phyloP scores from a whole-genome alignment of 2,797 vertebrate species.

The Cichlasoma orientale region DNA sequence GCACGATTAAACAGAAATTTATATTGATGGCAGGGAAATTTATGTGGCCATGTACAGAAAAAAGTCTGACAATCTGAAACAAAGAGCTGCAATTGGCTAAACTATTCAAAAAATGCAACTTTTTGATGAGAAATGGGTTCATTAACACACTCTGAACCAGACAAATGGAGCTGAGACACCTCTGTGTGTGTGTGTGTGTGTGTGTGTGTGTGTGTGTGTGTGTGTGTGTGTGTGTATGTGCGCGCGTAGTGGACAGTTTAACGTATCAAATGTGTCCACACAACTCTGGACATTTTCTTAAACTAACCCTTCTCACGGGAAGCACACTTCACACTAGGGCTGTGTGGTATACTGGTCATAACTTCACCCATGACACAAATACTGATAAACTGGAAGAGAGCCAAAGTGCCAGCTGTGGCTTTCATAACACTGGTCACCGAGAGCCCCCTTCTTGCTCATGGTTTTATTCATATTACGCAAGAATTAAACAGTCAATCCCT shows the following conservation, averaged over 20 bases:
- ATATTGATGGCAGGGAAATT: neutral
- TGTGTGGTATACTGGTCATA: neutral
- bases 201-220: no score
- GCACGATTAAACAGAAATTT: neutral
- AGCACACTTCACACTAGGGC: neutral
- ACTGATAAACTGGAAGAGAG: neutral
- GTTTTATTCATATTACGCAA: neutral
- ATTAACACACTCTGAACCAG: neutral
- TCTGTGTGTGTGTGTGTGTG: neutral
- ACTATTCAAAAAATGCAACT: neutral
- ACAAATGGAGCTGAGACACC: neutral
- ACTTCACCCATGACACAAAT: accelerated
- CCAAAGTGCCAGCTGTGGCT: neutral
- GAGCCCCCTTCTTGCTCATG: neutral
- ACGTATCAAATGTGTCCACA: neutral
- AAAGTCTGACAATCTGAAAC: neutral
- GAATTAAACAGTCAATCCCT: neutral
- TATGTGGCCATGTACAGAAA: neutral
- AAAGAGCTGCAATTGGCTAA: neutral
- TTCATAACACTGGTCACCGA: neutral
- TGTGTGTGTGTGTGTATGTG: no score
- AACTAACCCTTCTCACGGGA: no score
- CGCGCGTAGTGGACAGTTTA: neutral
- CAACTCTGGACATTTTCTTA: neutral
- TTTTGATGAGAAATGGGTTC: neutral